Conservation (phyloP, 2,113 vertebrate genomes). For the Meleagris gallopavo region DNA sequence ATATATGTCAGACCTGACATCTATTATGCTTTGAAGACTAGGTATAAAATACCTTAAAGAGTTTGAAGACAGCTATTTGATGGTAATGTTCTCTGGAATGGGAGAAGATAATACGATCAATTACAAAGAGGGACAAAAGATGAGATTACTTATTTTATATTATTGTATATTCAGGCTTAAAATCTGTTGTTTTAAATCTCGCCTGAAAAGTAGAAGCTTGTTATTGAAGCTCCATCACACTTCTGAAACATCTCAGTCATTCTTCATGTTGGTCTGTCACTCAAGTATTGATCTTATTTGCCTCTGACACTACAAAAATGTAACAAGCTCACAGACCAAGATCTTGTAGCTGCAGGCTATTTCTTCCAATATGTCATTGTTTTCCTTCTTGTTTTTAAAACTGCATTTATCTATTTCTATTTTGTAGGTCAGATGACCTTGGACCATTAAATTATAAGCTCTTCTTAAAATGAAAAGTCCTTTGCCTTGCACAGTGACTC, state of each 20-base stretch:
- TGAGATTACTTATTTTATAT: neutral
- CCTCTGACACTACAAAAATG: constrained; percentile 10
- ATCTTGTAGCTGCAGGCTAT: neutral
- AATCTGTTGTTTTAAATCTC: neutral
- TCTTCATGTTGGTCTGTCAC: neutral
- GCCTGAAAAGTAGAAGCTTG: neutral
- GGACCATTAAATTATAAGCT: neutral
- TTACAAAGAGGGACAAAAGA: neutral
- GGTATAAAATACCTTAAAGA: neutral
- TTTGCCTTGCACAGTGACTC: neutral
- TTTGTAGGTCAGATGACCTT: neutral
- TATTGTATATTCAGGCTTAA: neutral
- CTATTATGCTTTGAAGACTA: neutral
- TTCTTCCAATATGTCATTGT: constrained; percentile 11
- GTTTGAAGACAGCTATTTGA: neutral
- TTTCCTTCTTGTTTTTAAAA: constrained; percentile 28
- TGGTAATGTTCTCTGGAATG: neutral
- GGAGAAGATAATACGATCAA: neutral
- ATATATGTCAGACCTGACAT: neutral
- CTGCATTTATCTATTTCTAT: neutral
- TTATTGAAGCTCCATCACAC: neutral
- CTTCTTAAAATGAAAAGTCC: neutral
- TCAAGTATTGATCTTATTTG: constrained; percentile 18
- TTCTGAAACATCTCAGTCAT: neutral
- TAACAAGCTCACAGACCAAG: constrained; percentile 5